Percentiles rank a stretch among this genome's conserved stretches.
Conservation (phyloP, 2,797 vertebrate species). For the Labeo calbasu region DNA sequence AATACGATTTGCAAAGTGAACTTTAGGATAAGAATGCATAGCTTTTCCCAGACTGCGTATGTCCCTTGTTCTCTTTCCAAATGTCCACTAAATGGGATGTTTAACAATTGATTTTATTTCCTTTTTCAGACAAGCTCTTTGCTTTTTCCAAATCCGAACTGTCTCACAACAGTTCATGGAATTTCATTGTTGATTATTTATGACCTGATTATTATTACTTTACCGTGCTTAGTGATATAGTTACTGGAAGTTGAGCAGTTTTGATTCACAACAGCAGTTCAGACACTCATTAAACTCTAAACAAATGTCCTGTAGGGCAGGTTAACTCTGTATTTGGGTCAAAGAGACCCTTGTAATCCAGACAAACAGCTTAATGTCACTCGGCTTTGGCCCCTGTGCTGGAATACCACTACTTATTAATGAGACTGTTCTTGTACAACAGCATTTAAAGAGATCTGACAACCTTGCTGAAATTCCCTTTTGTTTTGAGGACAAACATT, state of each 20-base stretch:
- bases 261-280: not conserved
- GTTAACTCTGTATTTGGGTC: slow-evolving; percentile 19
- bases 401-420: not conserved
- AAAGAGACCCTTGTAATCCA: not conserved
- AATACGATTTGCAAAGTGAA: slow-evolving; percentile 3
- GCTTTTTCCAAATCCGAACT: not conserved
- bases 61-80: not conserved
- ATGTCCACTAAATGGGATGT: not conserved
- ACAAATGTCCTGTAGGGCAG: not conserved
- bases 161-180: not conserved
- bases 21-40: not conserved
- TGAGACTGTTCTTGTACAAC: not conserved
- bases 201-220: slow-evolving; percentile 15
- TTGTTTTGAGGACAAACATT: slow-evolving; percentile 2
- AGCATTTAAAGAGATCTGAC: not conserved
- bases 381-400: not conserved
- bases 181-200: not conserved
- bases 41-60: not conserved
- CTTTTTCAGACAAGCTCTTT: not conserved
- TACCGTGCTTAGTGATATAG: not conserved
- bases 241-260: not conserved
- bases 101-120: not conserved
- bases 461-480: not conserved
- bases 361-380: slow-evolving; percentile 13
- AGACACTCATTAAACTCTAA: not conserved